Evolutionary conservation across 2,797 vertebrate genomes (phyloP).

Genomic region (Silurus aristotelis): DNA sequence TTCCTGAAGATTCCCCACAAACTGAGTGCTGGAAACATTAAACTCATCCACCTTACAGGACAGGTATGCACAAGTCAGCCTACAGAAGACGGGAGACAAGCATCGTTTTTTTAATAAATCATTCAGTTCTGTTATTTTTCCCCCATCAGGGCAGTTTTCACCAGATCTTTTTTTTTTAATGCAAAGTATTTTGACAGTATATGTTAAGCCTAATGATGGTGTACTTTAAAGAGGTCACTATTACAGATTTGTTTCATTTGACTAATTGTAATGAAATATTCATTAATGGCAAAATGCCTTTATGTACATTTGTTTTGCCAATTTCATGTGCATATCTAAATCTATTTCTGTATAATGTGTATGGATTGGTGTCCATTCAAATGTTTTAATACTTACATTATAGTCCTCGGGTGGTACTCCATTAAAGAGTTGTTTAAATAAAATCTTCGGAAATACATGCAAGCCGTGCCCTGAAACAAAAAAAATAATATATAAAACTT

Average conservation of each 20-base stretch:
- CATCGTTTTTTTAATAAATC: not conserved
- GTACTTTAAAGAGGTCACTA: not conserved
- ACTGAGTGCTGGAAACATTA: constrained; percentile 95
- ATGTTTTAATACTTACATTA: constrained; percentile 83
- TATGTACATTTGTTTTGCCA: not conserved
- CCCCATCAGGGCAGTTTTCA: too few relatives aligned
- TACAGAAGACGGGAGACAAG: constrained; percentile 48
- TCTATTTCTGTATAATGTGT: not conserved
- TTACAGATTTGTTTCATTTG: not conserved
- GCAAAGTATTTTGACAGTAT: not conserved
- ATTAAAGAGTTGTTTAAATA: constrained; percentile 96
- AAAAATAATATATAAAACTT: not conserved
- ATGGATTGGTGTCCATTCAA: not conserved
- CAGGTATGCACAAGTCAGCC: constrained; percentile 87
- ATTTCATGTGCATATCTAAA: not conserved
- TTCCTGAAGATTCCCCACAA: constrained; percentile 91
- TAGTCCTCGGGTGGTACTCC: constrained; percentile 94
- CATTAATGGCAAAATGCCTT: not conserved
- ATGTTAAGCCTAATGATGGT: not conserved
- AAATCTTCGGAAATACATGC: constrained; percentile 96
- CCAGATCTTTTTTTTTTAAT: not conserved
- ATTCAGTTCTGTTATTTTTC: not conserved
- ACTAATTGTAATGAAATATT: not conserved
- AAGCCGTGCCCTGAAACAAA: constrained; percentile 84
- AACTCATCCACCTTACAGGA: constrained; percentile 99